A percentile compares a stretch with the other conserved stretches of the same genome.
phyloP scores from a whole-genome alignment of 2,888 invertebrate genomes.

The Tyria jacobaeae region DNA sequence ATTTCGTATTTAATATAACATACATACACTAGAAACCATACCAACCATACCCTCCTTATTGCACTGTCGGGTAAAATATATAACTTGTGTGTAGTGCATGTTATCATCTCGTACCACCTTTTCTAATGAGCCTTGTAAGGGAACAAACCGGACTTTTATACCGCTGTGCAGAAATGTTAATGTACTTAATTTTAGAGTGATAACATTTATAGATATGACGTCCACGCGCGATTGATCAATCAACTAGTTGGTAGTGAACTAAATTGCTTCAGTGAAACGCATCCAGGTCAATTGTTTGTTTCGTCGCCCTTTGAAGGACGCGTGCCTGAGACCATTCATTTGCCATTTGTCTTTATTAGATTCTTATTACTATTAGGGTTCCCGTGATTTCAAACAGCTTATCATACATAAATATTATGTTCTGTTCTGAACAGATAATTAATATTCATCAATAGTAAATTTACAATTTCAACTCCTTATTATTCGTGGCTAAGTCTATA shows the following conservation, averaged over 20 bases:
- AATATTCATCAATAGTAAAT: no score
- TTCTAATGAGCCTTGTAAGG: no score
- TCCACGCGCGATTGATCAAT: conserved; percentile 60
- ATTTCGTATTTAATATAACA: no score
- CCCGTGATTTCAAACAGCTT: neutral
- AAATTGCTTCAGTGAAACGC: conserved; percentile 75
- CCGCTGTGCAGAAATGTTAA: neutral
- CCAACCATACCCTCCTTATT: no score
- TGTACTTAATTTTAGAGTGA: conserved; percentile 28
- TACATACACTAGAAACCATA: no score
- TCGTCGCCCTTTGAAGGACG: conserved; percentile 78
- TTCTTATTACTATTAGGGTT: conserved; percentile 75
- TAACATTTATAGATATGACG: conserved; percentile 53
- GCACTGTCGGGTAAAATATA: no score
- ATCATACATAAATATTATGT: no score
- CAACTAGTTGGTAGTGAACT: conserved; percentile 62
- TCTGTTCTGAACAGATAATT: no score
- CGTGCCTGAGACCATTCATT: conserved; percentile 37
- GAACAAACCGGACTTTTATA: neutral
- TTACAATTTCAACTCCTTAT: no score
- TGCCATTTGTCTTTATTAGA: conserved; percentile 41
- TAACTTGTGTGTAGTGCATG: no score
- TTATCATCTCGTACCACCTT: no score
- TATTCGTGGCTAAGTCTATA: no score
- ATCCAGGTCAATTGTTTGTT: conserved; percentile 68